Evolutionary conservation across 2,797 vertebrate genomes (phyloP), one percentile per base, ranked within the genome.

Genomic region (Peromyscus nudipes): DNA sequence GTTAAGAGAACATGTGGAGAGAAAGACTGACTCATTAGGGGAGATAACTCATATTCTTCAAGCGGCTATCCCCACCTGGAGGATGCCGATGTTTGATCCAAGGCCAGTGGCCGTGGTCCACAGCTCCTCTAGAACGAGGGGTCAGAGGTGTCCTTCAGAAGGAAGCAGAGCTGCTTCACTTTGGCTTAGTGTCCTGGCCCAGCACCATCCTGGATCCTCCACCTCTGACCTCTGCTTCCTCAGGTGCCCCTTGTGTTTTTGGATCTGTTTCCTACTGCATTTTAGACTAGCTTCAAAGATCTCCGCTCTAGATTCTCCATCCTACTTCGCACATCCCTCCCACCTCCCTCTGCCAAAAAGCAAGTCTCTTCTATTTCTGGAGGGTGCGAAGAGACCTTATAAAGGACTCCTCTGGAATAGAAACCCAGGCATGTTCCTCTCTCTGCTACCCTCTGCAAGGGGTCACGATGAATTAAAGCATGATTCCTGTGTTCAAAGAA

Each of bases 401-500:
- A 95, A 92, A 92, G 29, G 46, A 14, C 93, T 52, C 77, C 88
- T 90, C 81, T 10, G 62, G 77, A 87, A 65, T 80, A 2, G 62
- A 94, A 83, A 83, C 65, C 31, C 14, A 49, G 77, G 5, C 0
- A 0, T 57, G 31, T 37, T 37, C 93, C 40, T 75, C 92, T 84
- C 85, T 25, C 0, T 8, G 29, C 55, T 25, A 37, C 62, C 93
- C 88, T 65, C 57, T n/a, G 76, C 2, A 11, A 92, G 96, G 69
- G 14, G 69, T 1, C 14, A 1, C 96, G 89, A 80, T 13, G 62
- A 83, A 92, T 96, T 89, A 57, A 90, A 95, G 76, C 55, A 1
- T 60, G 7, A 1, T 12, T 5, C 23, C 29, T 57, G 21, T 82
- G 97, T 98, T 97, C 95, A 98, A 97, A 98, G 93, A 94, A 85